phyloP scores from a whole-genome alignment of 2,797 vertebrate genomes.

The Luscinia luscinia region DNA sequence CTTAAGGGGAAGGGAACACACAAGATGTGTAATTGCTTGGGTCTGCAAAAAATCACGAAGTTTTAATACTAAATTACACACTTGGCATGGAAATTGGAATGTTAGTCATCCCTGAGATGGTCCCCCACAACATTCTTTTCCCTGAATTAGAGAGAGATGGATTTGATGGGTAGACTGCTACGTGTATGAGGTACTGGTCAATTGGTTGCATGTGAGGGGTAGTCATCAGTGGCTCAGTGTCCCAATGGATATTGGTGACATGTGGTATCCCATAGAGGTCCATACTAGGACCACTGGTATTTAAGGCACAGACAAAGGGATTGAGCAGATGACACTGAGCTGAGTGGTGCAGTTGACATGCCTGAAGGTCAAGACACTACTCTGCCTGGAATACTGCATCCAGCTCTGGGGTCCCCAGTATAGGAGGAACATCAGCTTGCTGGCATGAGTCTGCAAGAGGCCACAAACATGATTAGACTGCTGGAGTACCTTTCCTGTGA shows the following conservation, averaged over 20 bases:
- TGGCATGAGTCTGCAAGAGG: background rate
- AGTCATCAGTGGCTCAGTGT: background rate
- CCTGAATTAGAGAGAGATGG: background rate
- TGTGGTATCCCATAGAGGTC: background rate
- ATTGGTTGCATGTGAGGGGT: background rate
- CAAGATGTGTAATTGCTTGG: accelerated
- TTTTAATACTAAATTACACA: background rate
- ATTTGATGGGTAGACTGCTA: background rate
- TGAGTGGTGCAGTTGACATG: background rate
- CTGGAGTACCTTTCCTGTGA: background rate
- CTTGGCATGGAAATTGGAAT: too few relatives aligned
- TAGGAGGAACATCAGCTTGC: background rate
- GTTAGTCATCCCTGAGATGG: background rate
- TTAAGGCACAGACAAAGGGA: background rate
- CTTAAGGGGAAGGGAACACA: background rate
- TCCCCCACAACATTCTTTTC: background rate
- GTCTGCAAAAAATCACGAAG: background rate
- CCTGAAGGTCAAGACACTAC: background rate
- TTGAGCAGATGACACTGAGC: background rate
- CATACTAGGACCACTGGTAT: background rate
- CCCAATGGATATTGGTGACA: background rate
- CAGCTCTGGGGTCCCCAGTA: background rate
- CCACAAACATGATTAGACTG: background rate
- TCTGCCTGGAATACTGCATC: background rate
- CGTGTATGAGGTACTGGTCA: background rate